phyloP scores from a whole-genome alignment of 2,888 invertebrate genomes.

The Zootermopsis nevadensis region DNA sequence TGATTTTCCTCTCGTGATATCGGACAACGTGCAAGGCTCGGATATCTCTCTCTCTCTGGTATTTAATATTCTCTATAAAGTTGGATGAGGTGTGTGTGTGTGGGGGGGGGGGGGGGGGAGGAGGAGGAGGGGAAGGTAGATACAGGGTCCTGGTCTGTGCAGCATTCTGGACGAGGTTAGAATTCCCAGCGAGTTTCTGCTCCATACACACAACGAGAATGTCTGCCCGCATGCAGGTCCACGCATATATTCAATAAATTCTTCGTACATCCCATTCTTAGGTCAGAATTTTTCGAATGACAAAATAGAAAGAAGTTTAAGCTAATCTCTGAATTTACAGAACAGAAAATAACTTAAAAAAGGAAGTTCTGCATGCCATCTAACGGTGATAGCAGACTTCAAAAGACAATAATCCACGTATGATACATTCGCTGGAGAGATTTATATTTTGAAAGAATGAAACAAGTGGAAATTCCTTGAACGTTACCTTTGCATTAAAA shows the following conservation, averaged over 20 bases:
- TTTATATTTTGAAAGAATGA: too few species aligned
- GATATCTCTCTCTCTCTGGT: constrained; percentile 16
- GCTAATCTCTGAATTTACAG: background rate
- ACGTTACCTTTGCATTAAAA: too few species aligned
- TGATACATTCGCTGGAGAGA: too few species aligned
- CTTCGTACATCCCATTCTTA: constrained; percentile 38
- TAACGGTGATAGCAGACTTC: too few species aligned
- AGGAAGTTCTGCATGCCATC: too few species aligned
- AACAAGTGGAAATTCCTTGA: too few species aligned
- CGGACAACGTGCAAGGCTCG: constrained; percentile 12
- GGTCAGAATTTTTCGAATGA: background rate
- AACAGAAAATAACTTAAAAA: background rate
- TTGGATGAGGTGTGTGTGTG: too few species aligned
- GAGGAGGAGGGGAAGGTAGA: background rate
- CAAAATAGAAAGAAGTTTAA: background rate
- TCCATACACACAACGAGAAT: constrained; percentile 35
- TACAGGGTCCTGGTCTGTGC: background rate
- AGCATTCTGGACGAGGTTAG: constrained; percentile 42
- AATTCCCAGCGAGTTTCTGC: constrained; percentile 42
- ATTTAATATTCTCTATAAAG: constrained; percentile 35
- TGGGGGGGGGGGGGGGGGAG: background rate
- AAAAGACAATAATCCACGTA: too few species aligned
- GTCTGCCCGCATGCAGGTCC: constrained; percentile 20
- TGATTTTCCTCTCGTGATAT: constrained; percentile 15
- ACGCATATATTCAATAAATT: constrained; percentile 38